Base-by-base conservation (phyloP, 2,888 invertebrate genomes). In the Odontomyia ornata region DNA sequence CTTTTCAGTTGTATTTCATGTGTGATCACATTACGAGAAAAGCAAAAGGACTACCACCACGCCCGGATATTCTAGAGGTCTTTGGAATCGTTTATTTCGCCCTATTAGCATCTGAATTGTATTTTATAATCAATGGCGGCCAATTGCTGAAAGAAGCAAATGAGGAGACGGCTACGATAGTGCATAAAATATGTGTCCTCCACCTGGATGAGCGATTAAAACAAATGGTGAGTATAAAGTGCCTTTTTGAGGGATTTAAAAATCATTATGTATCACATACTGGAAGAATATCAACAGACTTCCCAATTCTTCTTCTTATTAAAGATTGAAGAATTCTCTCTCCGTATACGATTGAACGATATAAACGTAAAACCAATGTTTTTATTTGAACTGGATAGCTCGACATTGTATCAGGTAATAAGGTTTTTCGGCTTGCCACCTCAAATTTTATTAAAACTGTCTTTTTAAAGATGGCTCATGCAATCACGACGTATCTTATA, bases 381-480 rank as follows among this genome's bases (percentile, higher is more conserved):
- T 64, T 47, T 75, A 18, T 75, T 75, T 27, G 30, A 46, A 25
- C 18, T 75, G 15, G 64, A 75, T 30, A 75, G 57, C 23, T 62
- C 64, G 9, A 46, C 62, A 4, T 47, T 75, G n/a, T 75, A 75
- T 27, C 25, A 64, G 46, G 75, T 75, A 7, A 9, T 9, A 13
- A 9, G 43, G 13, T 43, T 43, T 43, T 60, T 60, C 27, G 4
- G n/a, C n/a, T n/a, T 60, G 7, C 60, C 4, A 25, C 21, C 3
- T 43, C 60, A 60, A 65, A 65, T 65, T 46, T 30, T 30, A 65
- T 65, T 65, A 43, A 69, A 21, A 36, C 15, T 30, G 60, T 25
- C 18, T 52, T 52, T 52, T 72, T 43, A 62, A 15, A 78, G 78
- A 78, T 78, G 78, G 73, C 67, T 1, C 76, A 78, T 65, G 72